Evolutionary conservation across 2,113 vertebrate genomes (phyloP), one percentile per base, ranked within the genome.

Genomic region (Phrynocephalus versicolor): DNA sequence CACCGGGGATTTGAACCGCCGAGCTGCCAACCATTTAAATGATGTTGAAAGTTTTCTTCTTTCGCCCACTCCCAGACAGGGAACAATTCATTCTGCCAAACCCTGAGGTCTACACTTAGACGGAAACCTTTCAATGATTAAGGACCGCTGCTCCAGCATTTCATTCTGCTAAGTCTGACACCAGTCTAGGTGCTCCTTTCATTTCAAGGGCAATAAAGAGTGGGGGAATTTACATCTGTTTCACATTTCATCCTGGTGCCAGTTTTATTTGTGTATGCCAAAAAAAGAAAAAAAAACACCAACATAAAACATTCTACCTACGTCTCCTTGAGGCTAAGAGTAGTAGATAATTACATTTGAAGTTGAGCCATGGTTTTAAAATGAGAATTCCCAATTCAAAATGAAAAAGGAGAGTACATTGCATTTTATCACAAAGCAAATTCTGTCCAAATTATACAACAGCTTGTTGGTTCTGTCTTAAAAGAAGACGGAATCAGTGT

Each of bases 331-430:
- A 87, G 87, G 76, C 88, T 87, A 92, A 90, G 85, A 90, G 79
- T 71, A 91, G 62, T 88, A 87, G 75, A 84, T 88, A 92, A 95
- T 94, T 94, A 94, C 87, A 87, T 39, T 87, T 87, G 74, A 90
- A 93, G 88, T 90, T 90, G 91, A 92, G 90, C 87, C 89, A 58
- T 75, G 88, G 85, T 89, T 92, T 92, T 88, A 83, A 57, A 94
- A 83, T 91, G 90, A 60, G 71, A 51, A 58, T 81, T 88, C 82
- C 85, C 73, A 81, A 86, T 15, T 91, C 85, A 92, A 87, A 91
- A 91, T 87, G 87, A n/a, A 91, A n/a, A 80, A 88, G 88, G 79
- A 9, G 9, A 37, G 87, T 67, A 89, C 83, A 82, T 62, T 67
- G 57, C 45, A 51, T n/a, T 12, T 30, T 62, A 83, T 84, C 80